Percentiles rank a stretch among this genome's conserved stretches.
phyloP scores from a whole-genome alignment of 2,797 vertebrate species.

The Rhodeus uyekii region DNA sequence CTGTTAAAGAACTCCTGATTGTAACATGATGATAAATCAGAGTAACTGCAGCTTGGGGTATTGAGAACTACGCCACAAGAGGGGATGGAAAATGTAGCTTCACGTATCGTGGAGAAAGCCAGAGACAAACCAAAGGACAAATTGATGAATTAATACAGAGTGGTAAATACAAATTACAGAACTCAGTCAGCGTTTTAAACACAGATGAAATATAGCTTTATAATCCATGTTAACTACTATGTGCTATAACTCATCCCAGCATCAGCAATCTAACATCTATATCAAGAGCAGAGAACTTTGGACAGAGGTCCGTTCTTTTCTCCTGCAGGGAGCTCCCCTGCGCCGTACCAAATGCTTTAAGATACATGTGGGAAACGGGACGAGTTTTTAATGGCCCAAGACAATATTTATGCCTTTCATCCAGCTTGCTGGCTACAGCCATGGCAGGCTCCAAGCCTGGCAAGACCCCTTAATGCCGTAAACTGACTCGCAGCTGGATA shows the following conservation, averaged over 20 bases:
- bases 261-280: conserved; percentile 18
- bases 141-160: conserved; percentile 61
- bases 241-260: not conserved
- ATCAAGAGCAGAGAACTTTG: not conserved
- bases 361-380: conserved; percentile 48
- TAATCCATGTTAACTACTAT: not conserved
- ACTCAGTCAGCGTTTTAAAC: conserved; percentile 16
- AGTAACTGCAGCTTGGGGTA: conserved; percentile 52
- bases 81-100: conserved; percentile 72
- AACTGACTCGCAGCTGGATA: conserved; percentile 59
- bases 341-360: conserved; percentile 30
- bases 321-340: conserved; percentile 21
- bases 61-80: conserved; percentile 64
- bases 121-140: conserved; percentile 63
- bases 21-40: conserved; percentile 53
- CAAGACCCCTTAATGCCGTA: conserved; percentile 64
- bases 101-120: conserved; percentile 52
- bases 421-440: conserved; percentile 56
- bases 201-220: not conserved
- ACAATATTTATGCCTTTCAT: conserved; percentile 70
- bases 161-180: conserved; percentile 39
- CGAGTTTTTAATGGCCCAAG: conserved; percentile 57
- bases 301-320: conserved; percentile 39
- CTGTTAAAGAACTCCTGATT: conserved; percentile 37
- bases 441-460: conserved; percentile 58